phyloP scores from a whole-genome alignment of 2,113 vertebrate genomes.

The Caloenas nicobarica region DNA sequence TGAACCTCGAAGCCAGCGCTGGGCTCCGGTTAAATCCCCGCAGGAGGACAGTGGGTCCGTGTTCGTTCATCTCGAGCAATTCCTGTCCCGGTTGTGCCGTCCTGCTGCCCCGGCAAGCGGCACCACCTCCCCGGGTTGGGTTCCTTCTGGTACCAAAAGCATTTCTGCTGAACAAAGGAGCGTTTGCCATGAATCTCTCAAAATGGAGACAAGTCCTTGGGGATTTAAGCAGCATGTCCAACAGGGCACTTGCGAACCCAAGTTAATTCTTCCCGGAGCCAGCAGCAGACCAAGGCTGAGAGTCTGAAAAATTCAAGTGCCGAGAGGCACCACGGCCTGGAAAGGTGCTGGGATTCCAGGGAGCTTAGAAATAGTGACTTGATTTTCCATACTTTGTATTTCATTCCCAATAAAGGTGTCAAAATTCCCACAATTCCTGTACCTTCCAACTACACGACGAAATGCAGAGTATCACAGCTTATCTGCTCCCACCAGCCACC shows the following conservation, averaged over 20 bases:
- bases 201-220: not conserved
- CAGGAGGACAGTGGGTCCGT: too few species aligned
- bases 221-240: not conserved
- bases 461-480: not conserved
- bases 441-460: not conserved
- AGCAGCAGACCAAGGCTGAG: not conserved
- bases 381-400: not conserved
- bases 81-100: not conserved
- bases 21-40: not conserved
- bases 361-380: not conserved
- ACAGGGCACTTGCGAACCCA: not conserved
- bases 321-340: not conserved
- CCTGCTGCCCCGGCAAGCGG: not conserved
- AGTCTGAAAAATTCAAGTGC: not conserved
- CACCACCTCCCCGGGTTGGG: not conserved
- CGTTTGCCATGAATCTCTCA: not conserved
- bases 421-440: not conserved
- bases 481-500: not conserved
- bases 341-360: not conserved
- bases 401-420: not conserved
- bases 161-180: not conserved
- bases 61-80: fast-evolving
- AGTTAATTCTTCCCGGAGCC: not conserved
- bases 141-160: too few species aligned
- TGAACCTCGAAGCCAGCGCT: not conserved